These are phyloP conservation scores for Hypotaenidia okinawae DNA, from an alignment of 2,797 vertebrate species.

Conservation along the genomic window DNA sequence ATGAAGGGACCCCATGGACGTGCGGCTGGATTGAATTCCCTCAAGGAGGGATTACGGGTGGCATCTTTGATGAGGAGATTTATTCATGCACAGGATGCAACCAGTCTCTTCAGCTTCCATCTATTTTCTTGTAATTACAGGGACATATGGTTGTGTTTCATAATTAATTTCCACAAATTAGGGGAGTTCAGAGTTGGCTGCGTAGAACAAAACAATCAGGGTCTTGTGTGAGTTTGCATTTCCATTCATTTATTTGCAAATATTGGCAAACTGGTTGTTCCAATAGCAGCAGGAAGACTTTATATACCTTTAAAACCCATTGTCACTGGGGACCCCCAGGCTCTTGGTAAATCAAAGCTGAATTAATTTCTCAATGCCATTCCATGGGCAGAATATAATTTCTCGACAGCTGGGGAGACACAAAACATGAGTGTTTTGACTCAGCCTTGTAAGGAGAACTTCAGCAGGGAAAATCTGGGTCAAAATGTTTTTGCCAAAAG, in stretches of 20 bases:
- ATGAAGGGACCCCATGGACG: neutral
- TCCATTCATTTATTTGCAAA: slow-evolving; percentile 32
- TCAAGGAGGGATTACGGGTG: neutral
- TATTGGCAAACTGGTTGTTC: neutral
- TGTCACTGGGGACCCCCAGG: neutral
- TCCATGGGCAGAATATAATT: neutral
- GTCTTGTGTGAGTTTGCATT: slow-evolving; percentile 16
- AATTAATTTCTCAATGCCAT: neutral
- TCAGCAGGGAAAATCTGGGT: neutral
- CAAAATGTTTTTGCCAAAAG: neutral
- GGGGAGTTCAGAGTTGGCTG: neutral
- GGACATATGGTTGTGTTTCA: slow-evolving; percentile 63
- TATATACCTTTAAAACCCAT: neutral
- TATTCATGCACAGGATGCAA: slow-evolving; percentile 7
- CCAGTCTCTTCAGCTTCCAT: neutral
- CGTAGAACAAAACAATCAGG: slow-evolving; percentile 7
- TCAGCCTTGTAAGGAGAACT: neutral
- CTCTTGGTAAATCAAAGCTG: neutral
- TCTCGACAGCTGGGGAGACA: neutral
- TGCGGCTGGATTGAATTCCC: neutral
- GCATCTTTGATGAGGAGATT: neutral
- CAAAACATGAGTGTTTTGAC: neutral
- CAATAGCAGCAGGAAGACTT: neutral
- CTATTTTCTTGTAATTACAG: slow-evolving; percentile 62
- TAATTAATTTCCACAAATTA: slow-evolving; percentile 68